Evolutionary conservation across 1,140 invertebrate genomes (phyloP), one percentile per base, ranked within the genome.

Genomic region (Drosophila santomea): DNA sequence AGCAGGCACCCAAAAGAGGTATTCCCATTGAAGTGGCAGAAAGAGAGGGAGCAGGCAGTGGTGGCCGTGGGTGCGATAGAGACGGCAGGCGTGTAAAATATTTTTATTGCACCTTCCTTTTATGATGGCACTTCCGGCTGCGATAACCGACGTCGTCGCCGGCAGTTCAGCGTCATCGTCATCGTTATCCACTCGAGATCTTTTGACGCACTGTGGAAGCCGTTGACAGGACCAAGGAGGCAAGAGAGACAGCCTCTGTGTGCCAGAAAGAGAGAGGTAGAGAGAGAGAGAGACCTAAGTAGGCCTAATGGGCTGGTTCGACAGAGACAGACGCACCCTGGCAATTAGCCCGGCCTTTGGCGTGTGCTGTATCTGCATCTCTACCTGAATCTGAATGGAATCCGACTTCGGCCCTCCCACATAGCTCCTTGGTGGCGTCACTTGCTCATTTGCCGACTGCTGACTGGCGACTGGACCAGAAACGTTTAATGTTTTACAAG

Each of bases 91-190:
- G 75, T 89, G 85, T 90, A 85, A 89, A 89, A 90, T 89, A 89
- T 89, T 89, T 89, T 90, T 89, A 89, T 89, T 89, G 84, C 84
- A 89, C 85, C 84, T 89, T 89, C 84, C 84, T 90, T 89, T 89
- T 89, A 89, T 89, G 84, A 89, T 84, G 84, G 84, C 85, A 89
- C 84, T 89, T 89, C 85, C 84, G 84, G 84, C 74, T 78, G 77
- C 60, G 84, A 89, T 89, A 90, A 80, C 81, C 62, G 38, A 57
- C 81, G 56, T 52, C 78, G 41, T 52, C 63, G 59, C 28, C 50
- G 41, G 20, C 48, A 51, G 56, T 41, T 67, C 72, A 45, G 56
- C 61, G 56, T 50, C 80, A 35, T 43, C 73, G 57, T 61, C 66
- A 50, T 41, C 82, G 76, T 88, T 88, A 88, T 88, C 84, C 83